These are phyloP conservation scores for Nothoprocta pentlandii DNA, from an alignment of 2,113 vertebrate genomes.

Conservation along the genomic window DNA sequence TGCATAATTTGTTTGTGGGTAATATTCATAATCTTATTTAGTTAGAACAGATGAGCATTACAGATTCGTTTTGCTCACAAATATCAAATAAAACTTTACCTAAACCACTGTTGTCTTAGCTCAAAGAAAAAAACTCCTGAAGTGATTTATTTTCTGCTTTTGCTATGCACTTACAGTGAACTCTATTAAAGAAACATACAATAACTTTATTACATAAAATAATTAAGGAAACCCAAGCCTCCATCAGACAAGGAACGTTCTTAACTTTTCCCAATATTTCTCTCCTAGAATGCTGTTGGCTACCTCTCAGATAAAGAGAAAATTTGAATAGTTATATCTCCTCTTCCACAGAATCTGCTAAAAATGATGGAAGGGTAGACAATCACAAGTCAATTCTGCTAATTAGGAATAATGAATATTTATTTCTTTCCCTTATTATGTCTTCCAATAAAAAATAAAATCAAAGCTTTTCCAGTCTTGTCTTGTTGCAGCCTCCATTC, in stretches of 20 bases:
- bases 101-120: neutral
- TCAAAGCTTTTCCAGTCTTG: conserved; percentile 26
- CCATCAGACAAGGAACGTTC: neutral
- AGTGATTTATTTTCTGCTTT: neutral
- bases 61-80: neutral
- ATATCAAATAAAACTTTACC: neutral
- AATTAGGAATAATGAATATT: neutral
- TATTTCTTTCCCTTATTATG: neutral
- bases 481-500: conserved; percentile 62
- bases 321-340: neutral
- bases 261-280: neutral
- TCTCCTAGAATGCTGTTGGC: neutral
- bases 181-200: neutral
- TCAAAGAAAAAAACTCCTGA: neutral
- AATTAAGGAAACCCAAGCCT: neutral
- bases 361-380: neutral
- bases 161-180: neutral
- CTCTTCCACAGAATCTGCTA: neutral
- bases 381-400: neutral
- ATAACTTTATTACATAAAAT: neutral
- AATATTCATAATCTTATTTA: neutral
- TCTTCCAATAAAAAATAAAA: neutral
- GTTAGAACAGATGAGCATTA: neutral
- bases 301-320: neutral
- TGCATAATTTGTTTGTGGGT: neutral